Evolutionary conservation across 1,140 invertebrate species (phyloP), one percentile per base, ranked within the genome.

Genomic region (Drosophila pallidifrons): DNA sequence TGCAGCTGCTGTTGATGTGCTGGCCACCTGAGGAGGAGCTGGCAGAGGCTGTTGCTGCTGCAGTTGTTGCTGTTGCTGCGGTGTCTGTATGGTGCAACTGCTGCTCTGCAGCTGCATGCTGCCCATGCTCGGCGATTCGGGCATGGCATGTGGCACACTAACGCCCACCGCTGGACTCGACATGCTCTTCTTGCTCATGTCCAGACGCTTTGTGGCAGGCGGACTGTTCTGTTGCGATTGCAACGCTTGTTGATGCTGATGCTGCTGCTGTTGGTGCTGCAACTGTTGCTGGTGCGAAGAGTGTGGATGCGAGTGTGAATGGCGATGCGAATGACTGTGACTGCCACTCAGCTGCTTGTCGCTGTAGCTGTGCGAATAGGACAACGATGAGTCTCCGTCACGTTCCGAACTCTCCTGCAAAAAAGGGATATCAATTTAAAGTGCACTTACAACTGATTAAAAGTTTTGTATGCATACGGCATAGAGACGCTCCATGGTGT

Each of bases 401-500:
- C 89, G 80, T 28, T 92, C 91, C 5, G 85, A 83, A 47, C 82
- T 91, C 66, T 92, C 91, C 88, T 92, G 64, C 2, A 69, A 66
- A 3, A 3, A 0, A 38, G 0, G 8, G 6, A 1, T 45, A 13
- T 28, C 1, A 1, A 61, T 6, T 5, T n/a, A 41, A 3, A 5
- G 32, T 8, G 35, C 6, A 10, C 10, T 38, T 1, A 8, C 5
- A 38, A 38, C 5, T 38, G 8, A 41, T 55, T 7, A 25, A 43
- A 30, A 7, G 6, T 13, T 8, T 13, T 8, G 3, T 11, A 11
- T n/a, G 35, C 70, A 73, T 75, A 92, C 91, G 58, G 86, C 82
- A 77, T 92, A 92, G 5, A 92, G 57, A 4, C 80, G 79, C 59
- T 92, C 93, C 67, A 94, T 77, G 63, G 94, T 94, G 45, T 93